Percentiles rank a stretch among this genome's conserved stretches.
Evolutionary conservation across 2,888 invertebrate species (phyloP).

Genomic region (Cecidostiba fungosa): DNA sequence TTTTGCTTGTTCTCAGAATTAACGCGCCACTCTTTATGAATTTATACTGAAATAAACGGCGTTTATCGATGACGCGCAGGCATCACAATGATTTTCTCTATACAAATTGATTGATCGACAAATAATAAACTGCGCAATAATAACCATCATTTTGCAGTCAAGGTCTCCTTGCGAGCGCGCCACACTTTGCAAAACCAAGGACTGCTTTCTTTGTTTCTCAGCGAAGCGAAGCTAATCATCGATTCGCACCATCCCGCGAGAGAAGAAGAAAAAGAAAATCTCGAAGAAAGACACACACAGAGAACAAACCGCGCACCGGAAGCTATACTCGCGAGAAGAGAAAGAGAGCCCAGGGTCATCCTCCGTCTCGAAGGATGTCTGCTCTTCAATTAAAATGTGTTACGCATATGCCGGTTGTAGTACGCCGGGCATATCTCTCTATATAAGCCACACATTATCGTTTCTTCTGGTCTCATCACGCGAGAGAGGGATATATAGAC

Average conservation of each 20-base stretch:
- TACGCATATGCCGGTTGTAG: constrained; percentile 75
- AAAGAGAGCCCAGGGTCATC: constrained; percentile 73
- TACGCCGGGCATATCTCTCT: no score
- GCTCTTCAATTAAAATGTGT: constrained; percentile 78
- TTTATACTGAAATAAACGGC: neutral
- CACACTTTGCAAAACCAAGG: neutral
- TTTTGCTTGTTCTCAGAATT: no score
- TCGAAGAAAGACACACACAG: neutral
- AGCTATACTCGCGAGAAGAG: neutral
- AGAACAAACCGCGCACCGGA: neutral
- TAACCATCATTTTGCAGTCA: neutral
- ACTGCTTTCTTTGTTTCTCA: constrained; percentile 27
- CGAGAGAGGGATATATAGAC: neutral
- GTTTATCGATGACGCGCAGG: neutral
- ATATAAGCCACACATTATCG: no score
- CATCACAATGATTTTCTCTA: no score
- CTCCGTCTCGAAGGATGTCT: constrained; percentile 77
- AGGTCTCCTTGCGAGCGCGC: neutral
- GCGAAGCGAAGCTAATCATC: constrained; percentile 14
- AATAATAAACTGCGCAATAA: no score
- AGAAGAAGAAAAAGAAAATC: constrained; percentile 28
- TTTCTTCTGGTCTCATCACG: neutral
- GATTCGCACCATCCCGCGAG: constrained; percentile 42
- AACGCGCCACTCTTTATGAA: no score
- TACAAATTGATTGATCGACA: no score